phyloP scores from a whole-genome alignment of 2,888 invertebrate species.

The Drosophila sordidula region DNA sequence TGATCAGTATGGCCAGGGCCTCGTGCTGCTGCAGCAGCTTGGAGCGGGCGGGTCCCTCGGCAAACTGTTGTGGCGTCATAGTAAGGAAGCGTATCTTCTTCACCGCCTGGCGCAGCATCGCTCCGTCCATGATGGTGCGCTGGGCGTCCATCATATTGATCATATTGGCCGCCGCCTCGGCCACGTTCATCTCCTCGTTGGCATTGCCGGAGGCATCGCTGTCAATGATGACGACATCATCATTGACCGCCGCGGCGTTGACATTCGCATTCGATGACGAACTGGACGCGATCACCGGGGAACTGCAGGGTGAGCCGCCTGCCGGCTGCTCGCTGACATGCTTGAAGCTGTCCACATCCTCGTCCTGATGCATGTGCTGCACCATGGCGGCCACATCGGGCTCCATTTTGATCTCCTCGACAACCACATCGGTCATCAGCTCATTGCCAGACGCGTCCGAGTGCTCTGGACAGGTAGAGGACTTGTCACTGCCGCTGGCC shows the following conservation, averaged over 20 bases:
- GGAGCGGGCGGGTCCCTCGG: slow-evolving; percentile 92
- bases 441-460: slow-evolving; percentile 46
- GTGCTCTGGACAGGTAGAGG: slow-evolving; percentile 19
- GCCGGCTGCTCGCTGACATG: slow-evolving; percentile 9
- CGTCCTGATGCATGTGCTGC: slow-evolving; percentile 74
- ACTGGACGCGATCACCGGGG: slow-evolving; percentile 15
- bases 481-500: slow-evolving; percentile 14
- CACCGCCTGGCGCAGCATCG: slow-evolving; percentile 88
- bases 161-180: slow-evolving; percentile 66
- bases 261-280: slow-evolving; percentile 23
- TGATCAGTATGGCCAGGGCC: slow-evolving; percentile 92
- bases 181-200: slow-evolving; percentile 47
- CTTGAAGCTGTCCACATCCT: slow-evolving; percentile 54
- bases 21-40: slow-evolving; percentile 91
- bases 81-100: slow-evolving; percentile 93
- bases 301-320: slow-evolving; percentile 19
- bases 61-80: slow-evolving; percentile 92
- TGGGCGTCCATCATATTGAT: slow-evolving; percentile 81
- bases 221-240: slow-evolving; percentile 81
- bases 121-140: slow-evolving; percentile 78
- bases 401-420: slow-evolving; percentile 82
- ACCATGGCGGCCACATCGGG: slow-evolving; percentile 82
- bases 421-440: slow-evolving; percentile 50
- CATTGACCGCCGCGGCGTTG: slow-evolving; percentile 25
- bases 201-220: slow-evolving; percentile 74